phyloP scores from a whole-genome alignment of 2,888 invertebrate species.

The Leptarthrus brevirostris region DNA sequence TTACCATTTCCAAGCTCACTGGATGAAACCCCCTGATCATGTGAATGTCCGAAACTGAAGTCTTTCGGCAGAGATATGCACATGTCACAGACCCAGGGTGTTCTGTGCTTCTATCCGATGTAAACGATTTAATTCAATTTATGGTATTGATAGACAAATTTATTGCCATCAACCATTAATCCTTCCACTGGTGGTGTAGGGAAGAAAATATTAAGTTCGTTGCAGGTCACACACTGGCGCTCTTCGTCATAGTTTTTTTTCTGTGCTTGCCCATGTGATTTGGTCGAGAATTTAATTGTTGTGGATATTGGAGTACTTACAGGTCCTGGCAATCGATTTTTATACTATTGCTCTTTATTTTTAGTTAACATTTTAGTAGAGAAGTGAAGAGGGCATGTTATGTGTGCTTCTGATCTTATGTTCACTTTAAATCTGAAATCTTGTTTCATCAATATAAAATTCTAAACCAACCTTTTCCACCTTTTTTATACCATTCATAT shows the following conservation, averaged over 20 bases:
- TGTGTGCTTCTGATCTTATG: too few species aligned
- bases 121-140: conserved; percentile 57
- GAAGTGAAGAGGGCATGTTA: too few species aligned
- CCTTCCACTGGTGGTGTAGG: conserved; percentile 16
- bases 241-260: too few species aligned
- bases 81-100: conserved; percentile 38
- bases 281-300: too few species aligned
- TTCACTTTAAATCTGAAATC: too few species aligned
- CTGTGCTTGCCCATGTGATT: too few species aligned
- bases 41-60: neutral
- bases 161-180: conserved; percentile 55
- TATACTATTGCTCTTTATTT: too few species aligned
- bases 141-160: conserved; percentile 57
- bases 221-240: neutral
- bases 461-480: neutral
- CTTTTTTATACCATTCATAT: conserved; percentile 20
- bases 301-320: too few species aligned
- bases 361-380: too few species aligned
- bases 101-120: conserved; percentile 54
- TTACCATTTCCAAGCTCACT: neutral
- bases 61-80: conserved; percentile 22
- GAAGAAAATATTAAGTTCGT: conserved; percentile 31
- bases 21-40: neutral
- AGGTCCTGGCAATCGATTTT: too few species aligned
- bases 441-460: conserved; percentile 5